Base-by-base conservation (phyloP, 2,797 vertebrate genomes). In the Chelonia mydas region DNA sequence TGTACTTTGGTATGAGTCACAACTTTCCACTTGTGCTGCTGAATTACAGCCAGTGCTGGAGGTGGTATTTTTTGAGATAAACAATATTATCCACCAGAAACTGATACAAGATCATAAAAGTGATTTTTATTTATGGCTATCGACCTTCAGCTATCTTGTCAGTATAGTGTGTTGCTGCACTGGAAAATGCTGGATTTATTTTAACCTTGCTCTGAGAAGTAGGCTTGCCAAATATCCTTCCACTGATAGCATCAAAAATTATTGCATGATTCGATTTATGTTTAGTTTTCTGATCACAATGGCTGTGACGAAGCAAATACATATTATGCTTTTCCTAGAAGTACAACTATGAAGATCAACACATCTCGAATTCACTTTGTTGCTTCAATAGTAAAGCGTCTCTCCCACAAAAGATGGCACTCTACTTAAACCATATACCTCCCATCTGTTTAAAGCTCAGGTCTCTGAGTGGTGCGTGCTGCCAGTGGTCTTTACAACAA, bases 331-430 rank as follows among this genome's bases (percentile, higher is more conserved):
- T 83, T 83, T 90, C 17, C 78, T 81, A 87, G 83, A 8, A n/a
- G 54, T 6, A 3, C 3, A 11, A 6, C 50, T 9, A 9, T 1
- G 17, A 87, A 54, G 78, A 5, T 57, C 25, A 3, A 1, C 2
- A 15, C 65, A 3, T 80, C 7, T 37, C 21, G 65, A 2, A 0
- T 6, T 90, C n/a, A 0, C 33, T 11, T 33, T 7, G 0, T 25
- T n/a, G 55, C 83, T 41, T 55, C 51, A 1, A 25, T 80, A 37
- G 21, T 25, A 37, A 80, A 80, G 21, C 6, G 33, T 16, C 50
- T 80, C n/a, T 25, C 50, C 5, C 2, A 11, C 88, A 54, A 84
- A 11, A 47, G 84, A 37, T 81, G 50, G 47, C 15, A 45, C 41
- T 41, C 37, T 2, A 1, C 23, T 31, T 4, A 57, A 4, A 7